Base-by-base conservation (phyloP, 2,113 vertebrate species). In the Gobiocypris rarus region DNA sequence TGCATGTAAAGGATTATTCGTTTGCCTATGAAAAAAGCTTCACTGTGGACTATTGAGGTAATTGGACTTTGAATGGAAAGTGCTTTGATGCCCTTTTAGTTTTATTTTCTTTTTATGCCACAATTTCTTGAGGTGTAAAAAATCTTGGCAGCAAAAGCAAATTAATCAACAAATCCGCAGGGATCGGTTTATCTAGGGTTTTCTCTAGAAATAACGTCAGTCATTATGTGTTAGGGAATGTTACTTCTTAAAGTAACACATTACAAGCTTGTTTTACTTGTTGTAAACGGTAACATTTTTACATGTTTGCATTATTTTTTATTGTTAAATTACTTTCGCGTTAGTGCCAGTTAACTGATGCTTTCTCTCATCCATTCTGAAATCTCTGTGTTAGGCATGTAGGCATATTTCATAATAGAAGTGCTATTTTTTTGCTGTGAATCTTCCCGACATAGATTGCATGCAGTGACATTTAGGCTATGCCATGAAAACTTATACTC, bases 1-100 rank as follows among this genome's bases (percentile, higher is more conserved):
- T 24, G 63, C 26, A 45, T 9, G n/a, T 11, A 75, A 82, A 69
- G 58, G 5, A 63, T 45, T 19, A 67, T n/a, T 65, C 17, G 59
- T 85, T 75, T 75, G 84, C 75, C 45, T 83, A 73, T 38, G 38
- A 81, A 81, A 13, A 4, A 28, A 65, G 31, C 50, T 41, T 31
- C 10, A 38, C 5, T 52, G 13, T 67, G 19, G 38, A 41, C 34
- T 31, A 50, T 8, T 28, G 28, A 78, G 73, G 52, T 41, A 83
- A 79, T 69, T 45, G 71, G 52, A 70, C 22, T 38, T 80, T 75
- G 58, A 83, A 59, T 22, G 63, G 45, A 54, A 41, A 54, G 38
- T 50, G 14, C 7, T 28, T 34, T 59, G 50, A 13, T 38, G 22
- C 59, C 43, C 13, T 19, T 43, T 81, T 67, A 38, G 38, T 7